Evolutionary conservation across 2,113 vertebrate genomes (phyloP).

Genomic region (Corythaixoides concolor): DNA sequence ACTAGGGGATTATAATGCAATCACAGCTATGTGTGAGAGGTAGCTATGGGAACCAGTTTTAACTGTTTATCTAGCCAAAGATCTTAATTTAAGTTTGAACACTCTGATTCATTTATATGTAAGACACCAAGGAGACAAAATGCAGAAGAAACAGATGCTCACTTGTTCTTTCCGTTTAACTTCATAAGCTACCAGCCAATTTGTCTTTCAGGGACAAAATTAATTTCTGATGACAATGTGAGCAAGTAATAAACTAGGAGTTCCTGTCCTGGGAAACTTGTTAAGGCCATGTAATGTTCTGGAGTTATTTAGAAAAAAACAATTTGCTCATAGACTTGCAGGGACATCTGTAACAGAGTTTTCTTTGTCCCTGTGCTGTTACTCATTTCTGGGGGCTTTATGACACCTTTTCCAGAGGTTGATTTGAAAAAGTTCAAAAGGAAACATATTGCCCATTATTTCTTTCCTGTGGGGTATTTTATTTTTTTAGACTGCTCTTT

Average conservation of each 20-base stretch:
- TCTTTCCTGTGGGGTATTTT: conserved; percentile 68
- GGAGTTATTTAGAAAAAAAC: conserved; percentile 75
- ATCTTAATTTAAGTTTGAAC: conserved; percentile 99
- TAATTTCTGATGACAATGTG: conserved; percentile 99
- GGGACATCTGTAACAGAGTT: conserved; percentile 74
- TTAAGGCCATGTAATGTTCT: conserved; percentile 82
- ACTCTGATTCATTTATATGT: conserved; percentile 99
- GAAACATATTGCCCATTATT: conserved; percentile 68
- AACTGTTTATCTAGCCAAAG: conserved; percentile 99
- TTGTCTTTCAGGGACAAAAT: conserved; percentile 98
- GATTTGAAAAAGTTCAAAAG: conserved; percentile 68
- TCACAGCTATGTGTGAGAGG: conserved; percentile 99
- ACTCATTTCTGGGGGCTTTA: conserved; percentile 66
- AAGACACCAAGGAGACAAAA: conserved; percentile 97
- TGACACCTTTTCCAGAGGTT: conserved; percentile 76
- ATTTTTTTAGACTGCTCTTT: conserved; percentile 25
- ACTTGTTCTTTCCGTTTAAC: conserved; percentile 96
- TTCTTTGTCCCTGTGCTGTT: conserved; percentile 73
- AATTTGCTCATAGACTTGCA: conserved; percentile 68
- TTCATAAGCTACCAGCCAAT: conserved; percentile 95
- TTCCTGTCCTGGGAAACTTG: conserved; percentile 96
- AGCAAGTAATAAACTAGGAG: conserved; percentile 88
- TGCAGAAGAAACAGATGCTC: conserved; percentile 91
- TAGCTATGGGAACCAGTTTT: conserved; percentile 99
- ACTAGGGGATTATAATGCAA: conserved; percentile 99